Percentiles rank a stretch among this genome's conserved stretches.
phyloP scores from a whole-genome alignment of 2,797 vertebrate genomes.

The Meriones psammophilus region DNA sequence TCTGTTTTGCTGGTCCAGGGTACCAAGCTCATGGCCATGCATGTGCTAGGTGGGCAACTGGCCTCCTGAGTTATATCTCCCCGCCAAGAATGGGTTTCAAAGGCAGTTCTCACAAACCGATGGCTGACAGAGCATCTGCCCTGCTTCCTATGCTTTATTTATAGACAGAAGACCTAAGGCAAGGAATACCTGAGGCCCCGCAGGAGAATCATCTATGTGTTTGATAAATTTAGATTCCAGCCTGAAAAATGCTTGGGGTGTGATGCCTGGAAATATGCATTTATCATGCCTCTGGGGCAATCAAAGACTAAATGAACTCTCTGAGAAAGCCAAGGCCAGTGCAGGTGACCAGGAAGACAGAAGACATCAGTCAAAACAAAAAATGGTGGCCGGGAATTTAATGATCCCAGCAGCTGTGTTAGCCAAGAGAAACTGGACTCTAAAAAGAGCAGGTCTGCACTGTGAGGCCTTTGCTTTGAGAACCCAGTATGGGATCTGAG shows the following conservation, averaged over 20 bases:
- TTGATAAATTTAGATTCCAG: not conserved
- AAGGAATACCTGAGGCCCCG: not conserved
- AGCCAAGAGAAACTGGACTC: not conserved
- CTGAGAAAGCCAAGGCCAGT: not conserved
- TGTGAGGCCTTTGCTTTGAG: not conserved
- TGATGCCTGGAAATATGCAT: not conserved
- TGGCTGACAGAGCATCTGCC: not conserved
- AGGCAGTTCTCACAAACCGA: not conserved
- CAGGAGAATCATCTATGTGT: no score
- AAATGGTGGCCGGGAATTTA: not conserved
- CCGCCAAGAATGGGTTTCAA: not conserved
- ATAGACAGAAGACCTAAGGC: rapidly evolving
- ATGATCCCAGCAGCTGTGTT: not conserved
- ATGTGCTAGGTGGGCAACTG: not conserved
- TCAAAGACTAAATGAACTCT: not conserved
- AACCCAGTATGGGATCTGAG: not conserved
- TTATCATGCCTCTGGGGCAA: not conserved
- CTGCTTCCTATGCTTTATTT: not conserved
- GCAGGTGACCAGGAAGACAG: not conserved
- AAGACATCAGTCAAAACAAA: not conserved
- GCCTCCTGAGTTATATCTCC: not conserved
- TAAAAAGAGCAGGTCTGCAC: not conserved
- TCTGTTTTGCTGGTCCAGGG: not conserved
- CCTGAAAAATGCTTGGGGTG: not conserved
- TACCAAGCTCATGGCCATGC: not conserved